phyloP scores from a whole-genome alignment of 23 tunicate genomes.

The Phallusia fumigata region DNA sequence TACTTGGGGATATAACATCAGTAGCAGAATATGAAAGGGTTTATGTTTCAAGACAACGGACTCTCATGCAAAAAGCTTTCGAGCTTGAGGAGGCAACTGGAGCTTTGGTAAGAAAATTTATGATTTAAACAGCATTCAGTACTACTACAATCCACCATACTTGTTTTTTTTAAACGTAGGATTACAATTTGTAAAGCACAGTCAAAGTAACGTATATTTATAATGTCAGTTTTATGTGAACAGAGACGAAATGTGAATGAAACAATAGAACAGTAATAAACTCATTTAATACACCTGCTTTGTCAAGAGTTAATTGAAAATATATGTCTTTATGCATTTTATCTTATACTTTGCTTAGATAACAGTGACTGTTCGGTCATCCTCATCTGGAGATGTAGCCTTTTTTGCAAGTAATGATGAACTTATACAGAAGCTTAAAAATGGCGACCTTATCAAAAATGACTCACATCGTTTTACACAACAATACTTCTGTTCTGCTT shows the following conservation, averaged over 20 bases:
- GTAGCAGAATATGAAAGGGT: slow-evolving; percentile 5
- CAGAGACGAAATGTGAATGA: background rate
- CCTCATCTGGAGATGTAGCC: background rate
- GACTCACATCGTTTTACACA: background rate
- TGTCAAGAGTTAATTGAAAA: too few relatives aligned
- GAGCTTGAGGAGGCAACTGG: background rate
- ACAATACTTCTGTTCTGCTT: background rate
- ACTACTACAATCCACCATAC: too few relatives aligned
- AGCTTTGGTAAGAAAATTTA: background rate
- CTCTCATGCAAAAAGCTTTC: slow-evolving; percentile 4
- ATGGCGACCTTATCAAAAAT: background rate
- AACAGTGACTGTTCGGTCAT: too few relatives aligned
- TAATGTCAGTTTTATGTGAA: background rate
- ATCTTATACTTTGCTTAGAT: too few relatives aligned
- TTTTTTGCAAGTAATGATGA: background rate
- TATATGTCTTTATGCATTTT: too few relatives aligned
- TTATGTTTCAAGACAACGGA: background rate
- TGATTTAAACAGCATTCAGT: too few relatives aligned
- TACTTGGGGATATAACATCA: background rate
- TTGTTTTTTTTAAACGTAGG: background rate
- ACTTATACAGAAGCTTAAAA: background rate
- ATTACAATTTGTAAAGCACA: background rate
- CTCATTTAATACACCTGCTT: too few relatives aligned
- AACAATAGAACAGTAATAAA: too few relatives aligned
- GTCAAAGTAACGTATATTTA: too few relatives aligned